A percentile compares a stretch with the other conserved stretches of the same genome.
These are phyloP conservation scores for Atrina japonica DNA, from an alignment of 2,888 invertebrate genomes.

Conservation along the genomic window DNA sequence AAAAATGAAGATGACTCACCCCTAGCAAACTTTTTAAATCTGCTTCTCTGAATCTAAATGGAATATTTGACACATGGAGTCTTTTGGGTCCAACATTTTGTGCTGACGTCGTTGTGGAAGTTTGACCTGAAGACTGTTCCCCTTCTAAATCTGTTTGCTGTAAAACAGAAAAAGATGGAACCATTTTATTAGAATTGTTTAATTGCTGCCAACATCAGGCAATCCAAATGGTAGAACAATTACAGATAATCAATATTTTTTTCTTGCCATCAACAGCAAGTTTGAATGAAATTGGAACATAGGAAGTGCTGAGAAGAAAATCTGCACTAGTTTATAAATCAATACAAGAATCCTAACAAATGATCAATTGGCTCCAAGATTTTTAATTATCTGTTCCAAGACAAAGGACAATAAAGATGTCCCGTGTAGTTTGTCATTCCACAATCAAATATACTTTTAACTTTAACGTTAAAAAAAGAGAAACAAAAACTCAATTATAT, in stretches of 20 bases:
- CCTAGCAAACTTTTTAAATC: constrained; percentile 99
- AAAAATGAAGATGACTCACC: constrained; percentile 90
- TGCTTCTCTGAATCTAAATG: constrained; percentile 99
- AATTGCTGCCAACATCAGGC: not conserved
- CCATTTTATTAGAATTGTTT: not conserved
- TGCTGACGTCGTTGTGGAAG: constrained; percentile 56
- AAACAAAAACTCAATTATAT: too few species aligned
- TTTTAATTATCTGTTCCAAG: not conserved
- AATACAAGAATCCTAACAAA: constrained; percentile 19
- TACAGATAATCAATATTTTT: constrained; percentile 26
- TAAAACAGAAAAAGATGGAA: constrained; percentile 21
- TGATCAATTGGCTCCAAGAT: constrained; percentile 22
- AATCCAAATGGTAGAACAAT: constrained; percentile 8
- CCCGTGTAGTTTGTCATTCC: too few species aligned
- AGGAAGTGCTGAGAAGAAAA: constrained; percentile 17
- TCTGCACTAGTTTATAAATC: constrained; percentile 17
- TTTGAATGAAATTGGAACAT: constrained; percentile 25
- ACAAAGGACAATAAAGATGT: too few species aligned
- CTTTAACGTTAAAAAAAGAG: too few species aligned
- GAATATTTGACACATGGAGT: constrained; percentile 99
- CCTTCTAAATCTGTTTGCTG: constrained; percentile 85
- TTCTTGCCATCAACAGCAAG: constrained; percentile 24
- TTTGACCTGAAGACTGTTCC: constrained; percentile 83
- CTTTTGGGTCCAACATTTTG: constrained; percentile 87
- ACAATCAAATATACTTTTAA: too few species aligned